Evolutionary conservation across 2,797 vertebrate species (phyloP), one percentile per base, ranked within the genome.

Genomic region (Mormyrus hasselquistii): DNA sequence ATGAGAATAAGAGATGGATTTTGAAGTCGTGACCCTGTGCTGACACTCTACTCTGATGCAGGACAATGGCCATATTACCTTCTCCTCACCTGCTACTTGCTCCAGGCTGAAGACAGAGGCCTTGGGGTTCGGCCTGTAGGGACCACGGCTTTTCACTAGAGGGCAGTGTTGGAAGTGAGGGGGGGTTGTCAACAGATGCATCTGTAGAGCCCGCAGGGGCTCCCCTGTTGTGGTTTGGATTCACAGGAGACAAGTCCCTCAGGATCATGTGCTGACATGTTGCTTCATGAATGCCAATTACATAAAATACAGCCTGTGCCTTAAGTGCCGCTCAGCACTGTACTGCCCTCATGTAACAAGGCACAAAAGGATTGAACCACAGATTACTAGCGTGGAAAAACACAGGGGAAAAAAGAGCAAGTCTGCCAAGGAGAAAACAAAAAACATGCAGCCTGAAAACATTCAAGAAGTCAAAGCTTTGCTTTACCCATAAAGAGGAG

Each of bases 241-340:
- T 25, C 38, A 84, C 73, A 86, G 55, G 55, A 86, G 59, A 69
- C 59, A 14, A 25, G 47, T 34, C 69, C 8, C 83, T 57, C 12
- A 29, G 16, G 34, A n/a, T 49, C 88, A 29, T 85, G 79, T 49
- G 34, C 53, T 29, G 57, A 89, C 88, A 62, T 62, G 79, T 29
- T 25, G 50, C 76, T 52, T 47, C 65, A 73, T 38, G 87, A 88
- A 88, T 88, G 88, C 69, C 88, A 82, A 57, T 88, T 82, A 82
- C 16, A 25, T 55, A 25, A 88, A 82, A 59, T 41, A 82, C 87
- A 57, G 73, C 50, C 52, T 22, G 53, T 12, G 82, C n/a, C 22
- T 65, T 89, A 38, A 82, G 5, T 85, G 38, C 50, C 29, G 12
- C 57, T 62, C 47, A 9, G 22, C 3, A 22, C 16, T 57, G 29